Conservation (phyloP, 2,113 vertebrate genomes). For the Archocentrus centrarchus region DNA sequence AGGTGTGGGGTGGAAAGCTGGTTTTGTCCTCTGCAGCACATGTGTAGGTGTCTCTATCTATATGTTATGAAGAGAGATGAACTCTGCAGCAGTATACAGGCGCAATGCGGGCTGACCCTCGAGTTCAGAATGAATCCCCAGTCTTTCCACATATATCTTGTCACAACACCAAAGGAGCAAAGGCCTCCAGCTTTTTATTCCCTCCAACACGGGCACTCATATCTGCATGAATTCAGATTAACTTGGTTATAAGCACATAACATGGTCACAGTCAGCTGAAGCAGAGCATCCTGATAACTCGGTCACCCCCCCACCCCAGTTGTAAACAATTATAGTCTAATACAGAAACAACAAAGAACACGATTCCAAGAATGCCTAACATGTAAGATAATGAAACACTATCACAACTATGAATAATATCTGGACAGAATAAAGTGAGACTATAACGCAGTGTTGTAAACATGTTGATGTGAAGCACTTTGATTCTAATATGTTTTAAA, state of each 20-base stretch:
- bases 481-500: constrained; percentile 32
- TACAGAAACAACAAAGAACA: background rate
- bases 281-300: background rate
- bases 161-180: constrained; percentile 26
- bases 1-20: constrained; percentile 1
- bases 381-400: constrained; percentile 44
- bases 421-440: background rate
- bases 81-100: constrained; percentile 53
- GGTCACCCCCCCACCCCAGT: background rate
- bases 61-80: constrained; percentile 65
- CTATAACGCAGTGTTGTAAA: constrained; percentile 16
- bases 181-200: background rate
- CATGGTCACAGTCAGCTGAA: constrained; percentile 18
- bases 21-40: constrained; percentile 45
- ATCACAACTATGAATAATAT: constrained; percentile 25
- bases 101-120: constrained; percentile 48
- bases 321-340: constrained; percentile 18
- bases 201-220: background rate
- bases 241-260: background rate
- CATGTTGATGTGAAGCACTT: constrained; percentile 41
- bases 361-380: background rate
- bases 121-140: constrained; percentile 34
- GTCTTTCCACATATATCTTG: constrained; percentile 43
- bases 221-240: constrained; percentile 32
- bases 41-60: constrained; percentile 55